Evolutionary conservation across 2,113 vertebrate species (phyloP), one percentile per base, ranked within the genome.

Genomic region (Actinemys pallida): DNA sequence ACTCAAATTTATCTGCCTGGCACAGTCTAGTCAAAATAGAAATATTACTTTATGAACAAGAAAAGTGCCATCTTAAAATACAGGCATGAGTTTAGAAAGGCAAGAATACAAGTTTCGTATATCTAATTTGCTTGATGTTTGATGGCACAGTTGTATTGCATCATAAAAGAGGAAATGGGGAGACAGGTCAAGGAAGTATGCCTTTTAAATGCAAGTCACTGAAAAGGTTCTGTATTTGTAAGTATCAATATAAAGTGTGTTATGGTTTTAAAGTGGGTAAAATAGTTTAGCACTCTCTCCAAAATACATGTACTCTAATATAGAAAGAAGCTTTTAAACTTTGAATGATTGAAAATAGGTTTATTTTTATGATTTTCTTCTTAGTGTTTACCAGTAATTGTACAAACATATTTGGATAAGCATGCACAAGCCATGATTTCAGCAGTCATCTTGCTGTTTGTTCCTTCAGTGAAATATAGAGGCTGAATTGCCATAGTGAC

Each of bases 111-210:
- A 31, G 57, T 54, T 47, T 62, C 93, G 84, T 22, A 35, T 8
- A 1, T 35, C 0, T 49, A 53, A 35, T 35, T 49, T 52, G 49
- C 6, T 52, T 81, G 50, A n/a, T 82, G 1, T 54, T 29, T 42
- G 52, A 3, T 86, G n/a, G 5, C 39, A 42, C 54, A 88, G 56
- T 84, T 88, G 24, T 31, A 17, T 25, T 10, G 20, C 39, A 3
- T 17, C 72, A n/a, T 17, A 19, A 53, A 72, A 42, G 81, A 19
- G 54, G 45, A 56, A 81, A 83, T 42, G 65, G 31, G 3, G 47
- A n/a, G 39, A 69, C 29, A 29, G 31, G 0, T 0, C 50, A 7
- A 10, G n/a, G 57, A 83, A 29, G 35, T 50, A 35, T 16, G 53
- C 83, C 83, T 6, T 19, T 65, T 45, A 1, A 45, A 27, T 13